Percentiles rank a stretch among this genome's conserved stretches.
Evolutionary conservation across 2,888 invertebrate genomes (phyloP).

Genomic region (Thelaira solivaga): DNA sequence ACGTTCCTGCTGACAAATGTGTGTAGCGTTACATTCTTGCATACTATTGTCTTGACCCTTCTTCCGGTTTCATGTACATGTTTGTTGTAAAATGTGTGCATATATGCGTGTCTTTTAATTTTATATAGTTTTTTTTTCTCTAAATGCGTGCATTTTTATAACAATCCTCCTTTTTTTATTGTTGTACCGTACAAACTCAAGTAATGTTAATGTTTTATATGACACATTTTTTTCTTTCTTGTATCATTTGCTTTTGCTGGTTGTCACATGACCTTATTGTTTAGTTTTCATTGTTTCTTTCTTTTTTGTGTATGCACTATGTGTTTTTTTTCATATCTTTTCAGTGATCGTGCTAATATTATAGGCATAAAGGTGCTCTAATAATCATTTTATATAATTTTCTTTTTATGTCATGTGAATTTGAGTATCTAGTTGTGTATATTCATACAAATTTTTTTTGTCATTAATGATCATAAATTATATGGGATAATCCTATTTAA

Average conservation of each 20-base stretch:
- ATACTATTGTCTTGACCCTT: conserved; percentile 55
- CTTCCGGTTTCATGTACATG: conserved; percentile 47
- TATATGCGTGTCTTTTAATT: conserved; percentile 24
- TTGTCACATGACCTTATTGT: conserved; percentile 48
- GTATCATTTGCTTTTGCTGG: conserved; percentile 27
- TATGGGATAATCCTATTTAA: conserved; percentile 69
- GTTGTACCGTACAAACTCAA: background rate
- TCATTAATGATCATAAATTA: conserved; percentile 72
- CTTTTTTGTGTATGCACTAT: background rate
- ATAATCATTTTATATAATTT: conserved; percentile 28
- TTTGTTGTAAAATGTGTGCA: background rate
- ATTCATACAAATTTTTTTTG: conserved; percentile 12
- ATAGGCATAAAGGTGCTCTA: conserved; percentile 51
- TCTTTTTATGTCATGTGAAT: conserved; percentile 34
- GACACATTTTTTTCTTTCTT: conserved; percentile 49
- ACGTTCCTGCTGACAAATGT: conserved; percentile 26
- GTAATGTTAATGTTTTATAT: conserved; percentile 47
- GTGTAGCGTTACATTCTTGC: background rate
- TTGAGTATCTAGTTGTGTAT: conserved; percentile 17
- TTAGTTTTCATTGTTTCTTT: background rate
- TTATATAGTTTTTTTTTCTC: conserved; percentile 21
- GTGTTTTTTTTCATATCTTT: conserved; percentile 21
- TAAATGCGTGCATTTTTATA: background rate
- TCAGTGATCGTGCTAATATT: conserved; percentile 56
- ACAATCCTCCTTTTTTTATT: conserved; percentile 27